These are phyloP conservation scores for Florisuga fusca DNA, from an alignment of 2,797 vertebrate species.

Conservation along the genomic window DNA sequence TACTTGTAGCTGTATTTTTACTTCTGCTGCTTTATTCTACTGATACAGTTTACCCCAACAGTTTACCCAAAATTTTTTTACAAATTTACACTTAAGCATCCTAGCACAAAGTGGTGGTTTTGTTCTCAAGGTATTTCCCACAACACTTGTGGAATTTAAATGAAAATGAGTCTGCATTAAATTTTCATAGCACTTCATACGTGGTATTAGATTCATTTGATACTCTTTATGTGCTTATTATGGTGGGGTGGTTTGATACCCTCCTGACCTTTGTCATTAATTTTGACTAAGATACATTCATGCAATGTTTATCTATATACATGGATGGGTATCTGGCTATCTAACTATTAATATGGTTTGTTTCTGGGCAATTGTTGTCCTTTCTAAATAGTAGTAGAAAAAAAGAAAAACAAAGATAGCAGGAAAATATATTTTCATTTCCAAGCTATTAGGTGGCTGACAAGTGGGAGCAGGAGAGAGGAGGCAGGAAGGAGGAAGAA, in stretches of 20 bases:
- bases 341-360: background rate
- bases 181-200: background rate
- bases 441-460: background rate
- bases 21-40: slow-evolving; percentile 19
- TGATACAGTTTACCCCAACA: slow-evolving; percentile 9
- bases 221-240: background rate
- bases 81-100: slow-evolving; percentile 49
- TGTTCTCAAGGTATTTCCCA: background rate
- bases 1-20: background rate
- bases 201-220: background rate
- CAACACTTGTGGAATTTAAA: background rate
- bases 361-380: background rate
- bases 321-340: background rate
- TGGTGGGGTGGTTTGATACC: background rate
- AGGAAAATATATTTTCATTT: background rate
- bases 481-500: background rate
- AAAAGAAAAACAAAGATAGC: background rate
- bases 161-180: background rate
- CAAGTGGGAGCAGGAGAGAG: background rate
- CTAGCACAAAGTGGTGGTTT: background rate
- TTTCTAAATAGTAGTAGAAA: background rate
- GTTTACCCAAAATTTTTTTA: slow-evolving; percentile 32
- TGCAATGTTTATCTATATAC: background rate
- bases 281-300: background rate
- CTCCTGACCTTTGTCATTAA: background rate